Conservation (phyloP, 2,797 vertebrate genomes). For the Coilia nasus region DNA sequence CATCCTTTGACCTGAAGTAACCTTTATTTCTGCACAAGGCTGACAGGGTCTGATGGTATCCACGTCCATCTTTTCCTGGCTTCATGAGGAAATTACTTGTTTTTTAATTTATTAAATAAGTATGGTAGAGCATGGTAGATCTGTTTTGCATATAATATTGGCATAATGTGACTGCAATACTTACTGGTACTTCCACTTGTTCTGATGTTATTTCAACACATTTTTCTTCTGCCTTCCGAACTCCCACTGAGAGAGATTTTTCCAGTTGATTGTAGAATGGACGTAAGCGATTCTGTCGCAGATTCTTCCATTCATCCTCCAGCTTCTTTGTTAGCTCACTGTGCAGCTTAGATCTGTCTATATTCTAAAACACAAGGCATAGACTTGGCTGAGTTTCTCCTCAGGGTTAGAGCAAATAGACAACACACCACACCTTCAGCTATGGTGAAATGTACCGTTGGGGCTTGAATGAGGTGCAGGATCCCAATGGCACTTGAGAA, state of each 20-base stretch:
- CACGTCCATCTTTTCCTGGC: background rate
- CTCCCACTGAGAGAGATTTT: background rate
- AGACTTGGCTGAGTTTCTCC: background rate
- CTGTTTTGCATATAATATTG: background rate
- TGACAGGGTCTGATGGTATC: conserved; percentile 21
- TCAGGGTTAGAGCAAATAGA: background rate
- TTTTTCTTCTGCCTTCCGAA: conserved; percentile 20
- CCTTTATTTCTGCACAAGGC: conserved; percentile 34
- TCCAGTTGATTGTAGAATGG: background rate
- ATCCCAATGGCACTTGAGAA: conserved; percentile 28
- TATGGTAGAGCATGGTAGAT: background rate
- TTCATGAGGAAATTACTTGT: too few relatives aligned
- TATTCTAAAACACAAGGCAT: conserved; percentile 8
- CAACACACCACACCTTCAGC: background rate
- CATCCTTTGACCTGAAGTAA: conserved; percentile 16
- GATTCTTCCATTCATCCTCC: background rate
- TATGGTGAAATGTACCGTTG: background rate
- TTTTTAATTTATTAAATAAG: too few relatives aligned
- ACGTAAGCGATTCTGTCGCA: background rate
- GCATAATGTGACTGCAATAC: background rate
- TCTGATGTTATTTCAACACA: background rate
- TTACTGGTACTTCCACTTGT: background rate
- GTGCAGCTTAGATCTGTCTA: background rate
- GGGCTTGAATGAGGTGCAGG: conserved; percentile 25
- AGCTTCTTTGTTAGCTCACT: background rate